Evolutionary conservation across 1,140 invertebrate genomes (phyloP).

Genomic region (Drosophila simulans): DNA sequence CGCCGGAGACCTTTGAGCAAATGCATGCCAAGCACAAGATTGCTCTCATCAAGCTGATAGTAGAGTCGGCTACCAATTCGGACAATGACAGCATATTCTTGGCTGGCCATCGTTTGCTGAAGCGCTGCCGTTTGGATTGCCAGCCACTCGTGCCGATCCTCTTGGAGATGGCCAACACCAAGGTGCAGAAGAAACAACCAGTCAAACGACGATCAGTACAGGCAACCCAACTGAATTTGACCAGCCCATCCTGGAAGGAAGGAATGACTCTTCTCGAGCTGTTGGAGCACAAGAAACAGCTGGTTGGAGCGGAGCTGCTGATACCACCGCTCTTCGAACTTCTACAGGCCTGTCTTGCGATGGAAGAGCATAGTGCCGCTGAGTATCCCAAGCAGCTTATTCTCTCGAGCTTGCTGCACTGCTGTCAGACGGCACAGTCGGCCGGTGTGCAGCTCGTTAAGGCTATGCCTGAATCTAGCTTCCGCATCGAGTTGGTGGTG

Average conservation of each 20-base stretch:
- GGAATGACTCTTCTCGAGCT: constrained; percentile 93
- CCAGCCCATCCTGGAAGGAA: constrained; percentile 90
- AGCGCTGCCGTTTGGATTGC: constrained; percentile 89
- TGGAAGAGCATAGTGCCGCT: constrained; percentile 92
- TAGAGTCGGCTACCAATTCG: constrained; percentile 85
- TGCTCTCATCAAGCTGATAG: constrained; percentile 84
- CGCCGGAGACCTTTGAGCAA: constrained; percentile 86
- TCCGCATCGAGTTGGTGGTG: constrained; percentile 93
- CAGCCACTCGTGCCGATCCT: constrained; percentile 87
- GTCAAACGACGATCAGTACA: constrained; percentile 61
- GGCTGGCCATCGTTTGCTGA: constrained; percentile 88
- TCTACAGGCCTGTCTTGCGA: constrained; percentile 91
- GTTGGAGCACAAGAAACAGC: constrained; percentile 92
- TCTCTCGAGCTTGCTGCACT: constrained; percentile 91
- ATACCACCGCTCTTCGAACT: constrained; percentile 92
- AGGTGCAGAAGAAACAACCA: constrained; percentile 1
- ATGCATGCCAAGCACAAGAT: constrained; percentile 85
- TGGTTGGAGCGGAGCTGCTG: constrained; percentile 87
- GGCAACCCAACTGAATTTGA: constrained; percentile 65
- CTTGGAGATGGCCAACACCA: constrained; percentile 33
- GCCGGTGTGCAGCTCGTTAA: constrained; percentile 81
- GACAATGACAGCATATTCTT: constrained; percentile 87
- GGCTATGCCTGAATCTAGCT: constrained; percentile 85
- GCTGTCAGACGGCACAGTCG: constrained; percentile 87
- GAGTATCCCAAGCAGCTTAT: constrained; percentile 96